Evolutionary conservation across 2,888 invertebrate genomes (phyloP), one percentile per base, ranked within the genome.

Genomic region (Dryocosmus kuriphilus): DNA sequence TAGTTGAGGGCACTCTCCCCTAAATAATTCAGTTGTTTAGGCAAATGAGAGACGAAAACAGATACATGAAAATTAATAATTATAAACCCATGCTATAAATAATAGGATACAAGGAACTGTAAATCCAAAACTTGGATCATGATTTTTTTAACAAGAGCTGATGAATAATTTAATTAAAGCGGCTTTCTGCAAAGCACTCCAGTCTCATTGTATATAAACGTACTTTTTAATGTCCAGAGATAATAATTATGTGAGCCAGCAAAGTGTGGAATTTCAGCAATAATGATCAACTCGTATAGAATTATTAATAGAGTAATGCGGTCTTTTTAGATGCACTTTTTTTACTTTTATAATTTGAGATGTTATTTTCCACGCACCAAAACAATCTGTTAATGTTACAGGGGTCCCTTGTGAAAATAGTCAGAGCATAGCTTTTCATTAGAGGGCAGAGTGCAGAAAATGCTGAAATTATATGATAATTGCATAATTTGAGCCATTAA

Each of bases 101-200:
- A 6, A 65, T 30, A 11, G 1, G 11, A 32, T 7, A 32, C 38
- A 5, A 41, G 19, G 16, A 57, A 57, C 16, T 74, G 32, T 6
- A 24, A 9, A n/a, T n/a, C n/a, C n/a, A 74, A 3, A 71, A 71
- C 30, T 32, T 71, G 11, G 5, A 51, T 71, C 19, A 24, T 30
- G n/a, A 71, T 27, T 51, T 19, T 51, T 27, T 51, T 22, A 19
- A 71, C 6, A 71, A 71, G 11, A 19, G 9, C n/a, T 46, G 11
- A 71, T 71, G 51, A 32, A 51, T 71, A 51, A 71, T 71, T 71
- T 30, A 71, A 71, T 71, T 71, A 71, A 8, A n/a, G 30, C 71
- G 30, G 30, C 46, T 51, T 30, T 71, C 27, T 71, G 19, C 11
- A 71, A 27, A 51, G 46, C 27, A 8, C 22, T 24, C 41, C 24